phyloP scores from a whole-genome alignment of 2,113 vertebrate species.

The Mirza zaza region DNA sequence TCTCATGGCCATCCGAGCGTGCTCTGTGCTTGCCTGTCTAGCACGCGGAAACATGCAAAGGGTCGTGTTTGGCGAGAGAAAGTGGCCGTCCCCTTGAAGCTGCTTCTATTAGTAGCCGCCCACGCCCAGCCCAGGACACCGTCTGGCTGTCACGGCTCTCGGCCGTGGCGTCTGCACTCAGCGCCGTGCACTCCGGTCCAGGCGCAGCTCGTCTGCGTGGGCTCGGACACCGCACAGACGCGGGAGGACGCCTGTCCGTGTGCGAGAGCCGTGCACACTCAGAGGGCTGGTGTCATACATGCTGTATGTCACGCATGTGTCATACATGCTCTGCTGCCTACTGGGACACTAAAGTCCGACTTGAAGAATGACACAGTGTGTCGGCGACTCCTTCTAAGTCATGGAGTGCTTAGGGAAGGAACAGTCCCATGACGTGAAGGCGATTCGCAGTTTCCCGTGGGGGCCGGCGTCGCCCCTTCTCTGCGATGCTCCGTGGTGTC shows the following conservation, averaged over 20 bases:
- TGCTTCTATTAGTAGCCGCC: no score
- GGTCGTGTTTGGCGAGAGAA: background rate
- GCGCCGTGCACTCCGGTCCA: accelerated
- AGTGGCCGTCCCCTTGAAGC: no score
- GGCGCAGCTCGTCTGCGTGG: no score
- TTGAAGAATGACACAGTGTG: background rate
- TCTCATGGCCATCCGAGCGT: background rate
- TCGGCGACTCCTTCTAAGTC: background rate
- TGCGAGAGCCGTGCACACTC: no score
- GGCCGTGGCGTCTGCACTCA: accelerated
- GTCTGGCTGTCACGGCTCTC: background rate
- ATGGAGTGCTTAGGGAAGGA: background rate
- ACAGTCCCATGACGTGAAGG: accelerated
- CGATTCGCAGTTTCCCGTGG: background rate
- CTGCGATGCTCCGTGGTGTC: background rate
- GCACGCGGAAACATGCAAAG: background rate
- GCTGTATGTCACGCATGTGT: no score
- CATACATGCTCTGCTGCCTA: no score
- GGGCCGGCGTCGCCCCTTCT: no score
- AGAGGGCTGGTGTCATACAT: no score
- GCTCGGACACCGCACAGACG: background rate
- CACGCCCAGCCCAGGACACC: accelerated
- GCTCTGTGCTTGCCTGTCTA: background rate
- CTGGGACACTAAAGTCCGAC: background rate
- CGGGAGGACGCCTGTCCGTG: background rate